Base-by-base conservation (phyloP, 2,797 vertebrate species). In the Smutsia gigantea region DNA sequence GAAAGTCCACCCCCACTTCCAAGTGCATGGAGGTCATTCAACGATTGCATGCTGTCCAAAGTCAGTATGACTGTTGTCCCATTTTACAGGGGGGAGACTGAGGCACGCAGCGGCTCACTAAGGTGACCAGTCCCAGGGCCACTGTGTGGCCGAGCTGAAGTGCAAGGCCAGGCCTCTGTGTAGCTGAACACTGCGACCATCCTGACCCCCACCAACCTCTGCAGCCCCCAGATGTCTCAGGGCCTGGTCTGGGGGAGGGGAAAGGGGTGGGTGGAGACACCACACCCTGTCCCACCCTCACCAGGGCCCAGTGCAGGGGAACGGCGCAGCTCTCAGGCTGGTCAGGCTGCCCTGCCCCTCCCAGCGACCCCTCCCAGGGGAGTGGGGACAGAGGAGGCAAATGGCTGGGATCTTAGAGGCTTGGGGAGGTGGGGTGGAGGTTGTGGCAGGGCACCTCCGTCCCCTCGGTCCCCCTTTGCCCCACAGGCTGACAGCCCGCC, bases 181-280 rank as follows among this genome's bases (percentile, higher is more conserved):
- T 7, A 15, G 29, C 74, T 31, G 61, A 9, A n/a, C 23, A 11
- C 61, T 31, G 66, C 23, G 84, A 21, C n/a, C 34, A 51, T 39
- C 63, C 68, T 3, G n/a, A 2, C 49, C 37, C 10, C 39, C 31
- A 23, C 87, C 4, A 42, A 14, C n/a, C 94, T 39, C 90, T 25
- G 2, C 10, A 11, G 34, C 8, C 3, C 5, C 3, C n/a, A 27
- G 77, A 18, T 2, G 9, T 0, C 68, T 0, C 0, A 0, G 29
- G 31, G 21, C 57, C 71, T 49, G 31, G 72, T 23, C 6, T 23
- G 55, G 18, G 9, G 92, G 29, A 55, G 83, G 11, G 17, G 10
- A 46, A 46, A 19, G 9, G 19, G 7, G 34, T 18, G 5, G 18
- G 77, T 12, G 51, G 21, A 18, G 13, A 34, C 37, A 3, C 37